Evolutionary conservation across 2,113 vertebrate genomes (phyloP), one percentile per base, ranked within the genome.

Genomic region (Thalassarche chlororhynchos): DNA sequence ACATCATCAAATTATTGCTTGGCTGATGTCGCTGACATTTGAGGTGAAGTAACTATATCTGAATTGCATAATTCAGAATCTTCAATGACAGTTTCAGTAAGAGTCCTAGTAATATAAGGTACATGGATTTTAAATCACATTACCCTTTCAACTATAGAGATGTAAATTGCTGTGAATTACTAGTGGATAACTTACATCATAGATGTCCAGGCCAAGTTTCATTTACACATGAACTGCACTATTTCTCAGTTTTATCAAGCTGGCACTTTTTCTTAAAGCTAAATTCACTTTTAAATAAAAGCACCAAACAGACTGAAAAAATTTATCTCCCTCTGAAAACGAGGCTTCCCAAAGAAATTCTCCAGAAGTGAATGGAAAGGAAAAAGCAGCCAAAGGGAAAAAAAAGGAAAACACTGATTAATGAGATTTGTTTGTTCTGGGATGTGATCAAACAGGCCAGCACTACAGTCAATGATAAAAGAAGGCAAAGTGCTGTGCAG

Each of bases 61-160:
- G 4, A 89, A 85, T 70, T 85, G 66, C 70, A 58, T 94, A 87
- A 97, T 91, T 97, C 78, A 70, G 65, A 90, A 79, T 36, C 66
- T 80, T 95, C 84, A 93, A 10, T 91, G 81, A 52, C 49, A 64
- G 49, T 82, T 79, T 93, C 93, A 96, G 57, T 79, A 83, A 66
- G 72, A 90, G 51, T 72, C 89, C 55, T 51, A 20, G 24, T 89
- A 94, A 75, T 68, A 26, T 61, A 89, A 93, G 62, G 60, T 76
- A 78, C 32, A 42, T 64, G 89, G 94, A 83, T 95, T 93, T 96
- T 96, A 93, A 95, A 95, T 95, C 71, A 87, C 66, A 74, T 95
- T 96, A 77, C 66, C 77, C 71, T 96, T 96, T 95, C 47, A 65
- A 68, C 87, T 89, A 65, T 11, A 70, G 78, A 76, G 49, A 74